Percentiles rank a stretch among this genome's conserved stretches.
Evolutionary conservation across 2,113 vertebrate species (phyloP).

Genomic region (Hypocryptadius cinnamomeus): DNA sequence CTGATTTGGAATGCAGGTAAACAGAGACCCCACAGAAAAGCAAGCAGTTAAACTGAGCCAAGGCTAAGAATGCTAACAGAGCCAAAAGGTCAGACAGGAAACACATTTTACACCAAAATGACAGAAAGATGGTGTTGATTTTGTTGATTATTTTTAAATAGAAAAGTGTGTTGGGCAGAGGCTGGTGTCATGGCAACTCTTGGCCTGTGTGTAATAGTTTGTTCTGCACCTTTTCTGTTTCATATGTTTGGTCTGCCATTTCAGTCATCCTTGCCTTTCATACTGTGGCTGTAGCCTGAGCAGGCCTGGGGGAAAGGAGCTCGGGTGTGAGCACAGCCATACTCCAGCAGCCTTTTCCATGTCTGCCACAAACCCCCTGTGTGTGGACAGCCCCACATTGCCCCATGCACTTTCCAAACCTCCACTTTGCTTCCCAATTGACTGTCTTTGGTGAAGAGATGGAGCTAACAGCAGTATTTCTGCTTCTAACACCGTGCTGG

Average conservation of each 20-base stretch:
- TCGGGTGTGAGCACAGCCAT: fast-evolving
- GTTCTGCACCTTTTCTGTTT: neutral
- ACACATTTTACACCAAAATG: neutral
- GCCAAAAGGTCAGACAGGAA: neutral
- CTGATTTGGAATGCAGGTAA: neutral
- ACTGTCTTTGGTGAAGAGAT: neutral
- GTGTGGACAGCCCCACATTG: neutral
- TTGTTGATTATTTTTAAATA: neutral
- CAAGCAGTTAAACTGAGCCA: neutral
- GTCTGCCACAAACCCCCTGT: neutral
- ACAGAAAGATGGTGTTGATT: neutral
- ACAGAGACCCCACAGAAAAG: neutral
- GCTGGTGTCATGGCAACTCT: neutral
- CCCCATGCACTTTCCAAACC: neutral
- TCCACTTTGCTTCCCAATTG: neutral
- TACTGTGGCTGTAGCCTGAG: neutral
- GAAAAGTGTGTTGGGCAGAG: neutral
- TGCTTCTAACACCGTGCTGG: neutral
- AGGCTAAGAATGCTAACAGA: neutral
- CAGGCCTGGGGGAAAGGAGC: neutral
- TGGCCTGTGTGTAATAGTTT: neutral
- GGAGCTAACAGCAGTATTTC: neutral
- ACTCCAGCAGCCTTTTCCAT: neutral
- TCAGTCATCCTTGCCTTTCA: neutral
- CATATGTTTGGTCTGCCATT: neutral